phyloP scores from a whole-genome alignment of 1,140 invertebrate genomes.

The Drosophila rufa region DNA sequence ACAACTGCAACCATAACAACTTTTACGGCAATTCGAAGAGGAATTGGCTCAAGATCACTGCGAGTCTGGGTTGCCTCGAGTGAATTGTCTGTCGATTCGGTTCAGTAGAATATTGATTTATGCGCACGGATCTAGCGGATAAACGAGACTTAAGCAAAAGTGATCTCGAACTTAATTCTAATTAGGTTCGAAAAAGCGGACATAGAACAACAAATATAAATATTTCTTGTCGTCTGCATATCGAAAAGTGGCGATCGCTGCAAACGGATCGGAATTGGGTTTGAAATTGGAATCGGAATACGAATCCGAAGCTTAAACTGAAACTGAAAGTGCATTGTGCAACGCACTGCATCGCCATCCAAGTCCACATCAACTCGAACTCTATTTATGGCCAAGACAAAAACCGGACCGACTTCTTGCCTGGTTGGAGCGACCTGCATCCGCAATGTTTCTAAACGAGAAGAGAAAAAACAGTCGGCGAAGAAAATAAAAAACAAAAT shows the following conservation, averaged over 20 bases:
- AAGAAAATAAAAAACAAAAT: conserved; percentile 36
- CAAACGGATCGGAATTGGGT: conserved; percentile 33
- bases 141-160: conserved; percentile 49
- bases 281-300: conserved; percentile 35
- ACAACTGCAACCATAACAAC: conserved; percentile 20
- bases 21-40: conserved; percentile 52
- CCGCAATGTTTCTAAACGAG: conserved; percentile 79
- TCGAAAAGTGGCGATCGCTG: conserved; percentile 31
- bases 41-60: conserved; percentile 78
- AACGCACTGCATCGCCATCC: conserved; percentile 63
- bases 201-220: conserved; percentile 61
- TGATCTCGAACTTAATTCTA: conserved; percentile 67
- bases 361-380: conserved; percentile 57
- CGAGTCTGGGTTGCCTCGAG: conserved; percentile 33
- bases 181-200: conserved; percentile 66
- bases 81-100: conserved; percentile 47
- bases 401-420: conserved; percentile 80
- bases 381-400: conserved; percentile 77
- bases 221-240: conserved; percentile 1
- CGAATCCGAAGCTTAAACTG: conserved; percentile 17
- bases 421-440: conserved; percentile 65
- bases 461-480: conserved; percentile 37
- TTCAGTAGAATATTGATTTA: conserved; percentile 71
- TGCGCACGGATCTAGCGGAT: conserved; percentile 71
- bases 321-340: conserved; percentile 71